phyloP scores from a whole-genome alignment of 1,140 invertebrate species.

The Thaumatotibia leucotreta region DNA sequence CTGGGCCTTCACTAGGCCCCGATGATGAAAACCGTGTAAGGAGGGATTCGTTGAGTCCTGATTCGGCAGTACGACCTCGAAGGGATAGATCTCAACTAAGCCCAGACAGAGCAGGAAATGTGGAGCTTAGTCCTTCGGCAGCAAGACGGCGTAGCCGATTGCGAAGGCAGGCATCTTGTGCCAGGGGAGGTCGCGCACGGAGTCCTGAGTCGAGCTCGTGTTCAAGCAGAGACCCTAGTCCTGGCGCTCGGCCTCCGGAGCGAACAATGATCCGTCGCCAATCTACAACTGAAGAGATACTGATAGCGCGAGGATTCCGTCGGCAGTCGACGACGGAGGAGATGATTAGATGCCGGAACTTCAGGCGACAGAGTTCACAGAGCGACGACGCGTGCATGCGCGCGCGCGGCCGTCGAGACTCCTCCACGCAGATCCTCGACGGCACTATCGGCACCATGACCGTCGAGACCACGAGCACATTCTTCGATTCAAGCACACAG shows the following conservation, averaged over 20 bases:
- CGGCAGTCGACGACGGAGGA: conserved; percentile 94
- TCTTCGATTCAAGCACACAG: conserved; percentile 94
- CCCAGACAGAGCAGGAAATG: conserved; percentile 83
- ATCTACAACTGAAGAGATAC: conserved; percentile 93
- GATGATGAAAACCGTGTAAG: conserved; percentile 85
- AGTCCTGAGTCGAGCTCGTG: conserved; percentile 87
- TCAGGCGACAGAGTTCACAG: conserved; percentile 87
- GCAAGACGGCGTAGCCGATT: conserved; percentile 80
- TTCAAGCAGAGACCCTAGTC: conserved; percentile 84
- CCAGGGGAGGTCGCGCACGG: conserved; percentile 74
- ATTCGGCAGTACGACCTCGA: conserved; percentile 84
- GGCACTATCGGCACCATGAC: conserved; percentile 95
- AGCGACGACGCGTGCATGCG: conserved; percentile 85
- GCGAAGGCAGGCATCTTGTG: conserved; percentile 88
- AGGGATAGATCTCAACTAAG: conserved; percentile 87
- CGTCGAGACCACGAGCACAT: conserved; percentile 92
- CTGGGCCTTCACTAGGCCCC: conserved; percentile 88
- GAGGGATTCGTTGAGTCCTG: conserved; percentile 90
- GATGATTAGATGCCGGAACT: conserved; percentile 93
- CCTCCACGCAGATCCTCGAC: conserved; percentile 92
- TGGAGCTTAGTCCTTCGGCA: conserved; percentile 84
- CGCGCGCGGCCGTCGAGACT: conserved; percentile 88
- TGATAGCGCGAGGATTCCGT: conserved; percentile 92
- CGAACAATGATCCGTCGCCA: conserved; percentile 87
- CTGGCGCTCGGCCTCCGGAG: conserved; percentile 80